Evolutionary conservation across 2,888 invertebrate species (phyloP), one percentile per base, ranked within the genome.

Genomic region (Chouioia cunea): DNA sequence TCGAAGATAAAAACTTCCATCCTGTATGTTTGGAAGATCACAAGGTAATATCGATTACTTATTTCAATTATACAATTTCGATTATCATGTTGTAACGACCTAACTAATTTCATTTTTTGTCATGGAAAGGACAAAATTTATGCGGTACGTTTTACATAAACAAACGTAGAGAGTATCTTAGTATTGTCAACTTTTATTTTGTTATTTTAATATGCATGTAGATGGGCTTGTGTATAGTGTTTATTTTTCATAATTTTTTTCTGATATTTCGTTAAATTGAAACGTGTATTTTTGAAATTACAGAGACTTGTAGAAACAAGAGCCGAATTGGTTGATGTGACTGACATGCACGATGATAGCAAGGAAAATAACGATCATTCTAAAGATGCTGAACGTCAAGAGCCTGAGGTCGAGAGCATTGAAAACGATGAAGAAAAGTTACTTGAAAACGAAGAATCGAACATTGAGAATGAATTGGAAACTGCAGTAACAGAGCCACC

Each of bases 11-110:
- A 74, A 91, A 92, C 77, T 97, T 95, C 84, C 97, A 97, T 88
- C 97, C 97, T 0, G 86, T 94, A 44, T 97, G 97, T 86, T 92
- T 93, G 78, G 94, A 96, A 75, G 97, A 97, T 82, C 92, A 91
- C 80, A 93, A 93, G 90, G 93, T 93, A 81, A 78, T 36, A 4
- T 6, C 27, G 12, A 36, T 36, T n/a, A n/a, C n/a, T 10, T 36
- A 8, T 36, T 36, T 36, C 12, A 12, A 36, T 8, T 36, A 6
- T 36, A 27, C 27, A 27, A 27, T 6, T 36, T 36, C n/a, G 10
- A 36, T 10, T 36, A 6, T 36, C 12, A 36, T 6, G 12, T 36
- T 36, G 1, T 36, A 36, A 36, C 6, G 12, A 6, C 1, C 18
- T 12, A 46, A 23, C 15, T 23, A 16, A 56, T 10, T 0, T 47